phyloP scores from a whole-genome alignment of 2,113 vertebrate species.

The Bucco capensis region DNA sequence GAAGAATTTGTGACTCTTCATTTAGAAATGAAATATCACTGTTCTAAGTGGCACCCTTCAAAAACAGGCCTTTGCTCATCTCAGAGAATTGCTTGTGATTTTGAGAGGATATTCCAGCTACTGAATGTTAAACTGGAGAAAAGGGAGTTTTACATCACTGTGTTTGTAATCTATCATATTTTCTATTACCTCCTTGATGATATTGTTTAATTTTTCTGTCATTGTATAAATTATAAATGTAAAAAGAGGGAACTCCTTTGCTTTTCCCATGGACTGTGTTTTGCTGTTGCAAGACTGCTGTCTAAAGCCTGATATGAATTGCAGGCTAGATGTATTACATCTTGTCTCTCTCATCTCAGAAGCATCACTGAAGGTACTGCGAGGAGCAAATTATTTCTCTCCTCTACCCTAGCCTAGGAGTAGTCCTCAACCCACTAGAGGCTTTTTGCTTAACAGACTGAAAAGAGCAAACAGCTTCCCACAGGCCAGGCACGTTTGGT shows the following conservation, averaged over 20 bases:
- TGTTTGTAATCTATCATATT: not conserved
- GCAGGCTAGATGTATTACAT: not conserved
- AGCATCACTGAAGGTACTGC: not conserved
- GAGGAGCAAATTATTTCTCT: not conserved
- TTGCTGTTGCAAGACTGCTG: not conserved
- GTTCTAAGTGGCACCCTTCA: not conserved
- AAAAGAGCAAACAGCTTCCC: not conserved
- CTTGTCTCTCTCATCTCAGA: not conserved
- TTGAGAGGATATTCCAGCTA: not conserved
- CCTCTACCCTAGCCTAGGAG: rapidly evolving
- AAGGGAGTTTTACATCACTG: not conserved
- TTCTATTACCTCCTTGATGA: constrained; percentile 23
- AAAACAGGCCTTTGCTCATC: not conserved
- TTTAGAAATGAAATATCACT: not conserved
- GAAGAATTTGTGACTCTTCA: not conserved
- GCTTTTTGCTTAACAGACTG: not conserved
- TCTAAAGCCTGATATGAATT: not conserved
- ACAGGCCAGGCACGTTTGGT: not conserved
- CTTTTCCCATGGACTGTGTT: constrained; percentile 13
- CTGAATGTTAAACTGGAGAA: not conserved
- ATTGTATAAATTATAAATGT: constrained; percentile 25
- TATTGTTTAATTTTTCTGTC: constrained; percentile 48
- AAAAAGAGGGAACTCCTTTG: not conserved
- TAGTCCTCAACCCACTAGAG: rapidly evolving
- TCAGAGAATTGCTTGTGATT: not conserved